These are phyloP conservation scores for Monopterus albus DNA, from an alignment of 2,113 vertebrate species.

Conservation along the genomic window DNA sequence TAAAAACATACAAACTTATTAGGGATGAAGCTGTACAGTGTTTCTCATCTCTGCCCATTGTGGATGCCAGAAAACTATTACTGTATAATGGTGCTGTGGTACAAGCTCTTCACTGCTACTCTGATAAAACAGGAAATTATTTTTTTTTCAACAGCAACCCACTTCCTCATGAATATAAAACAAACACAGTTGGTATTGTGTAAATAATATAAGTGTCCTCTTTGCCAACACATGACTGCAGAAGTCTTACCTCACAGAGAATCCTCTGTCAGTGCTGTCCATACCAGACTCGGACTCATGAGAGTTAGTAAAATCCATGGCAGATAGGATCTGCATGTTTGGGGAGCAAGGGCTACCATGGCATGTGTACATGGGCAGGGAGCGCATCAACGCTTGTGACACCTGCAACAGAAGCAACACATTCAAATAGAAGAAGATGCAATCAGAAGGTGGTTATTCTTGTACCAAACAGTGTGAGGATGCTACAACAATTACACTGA, in stretches of 20 bases:
- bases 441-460: no score
- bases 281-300: slow-evolving; percentile 33
- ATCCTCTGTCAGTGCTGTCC: slow-evolving; percentile 82
- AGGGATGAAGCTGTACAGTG: not conserved
- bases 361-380: slow-evolving; percentile 77
- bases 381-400: slow-evolving; percentile 91
- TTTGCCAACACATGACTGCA: not conserved
- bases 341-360: not conserved
- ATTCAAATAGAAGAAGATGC: not conserved
- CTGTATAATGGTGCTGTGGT: not conserved
- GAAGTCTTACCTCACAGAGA: slow-evolving; percentile 89
- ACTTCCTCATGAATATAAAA: slow-evolving; percentile 40
- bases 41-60: not conserved
- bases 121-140: slow-evolving; percentile 49
- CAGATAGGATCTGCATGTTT: not conserved
- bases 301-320: not conserved
- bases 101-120: not conserved
- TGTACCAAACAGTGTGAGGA: no score
- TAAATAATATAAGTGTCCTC: no score
- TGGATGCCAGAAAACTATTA: no score
- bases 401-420: slow-evolving; percentile 65
- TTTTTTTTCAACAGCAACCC: slow-evolving; percentile 23
- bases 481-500: no score
- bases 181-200: not conserved
- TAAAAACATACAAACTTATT: not conserved